Percentiles rank a stretch among this genome's conserved stretches.
These are phyloP conservation scores for Aurelia coerulea DNA, from an alignment of 30 jellyfish, hydroid and myxozoan species.

Conservation along the genomic window DNA sequence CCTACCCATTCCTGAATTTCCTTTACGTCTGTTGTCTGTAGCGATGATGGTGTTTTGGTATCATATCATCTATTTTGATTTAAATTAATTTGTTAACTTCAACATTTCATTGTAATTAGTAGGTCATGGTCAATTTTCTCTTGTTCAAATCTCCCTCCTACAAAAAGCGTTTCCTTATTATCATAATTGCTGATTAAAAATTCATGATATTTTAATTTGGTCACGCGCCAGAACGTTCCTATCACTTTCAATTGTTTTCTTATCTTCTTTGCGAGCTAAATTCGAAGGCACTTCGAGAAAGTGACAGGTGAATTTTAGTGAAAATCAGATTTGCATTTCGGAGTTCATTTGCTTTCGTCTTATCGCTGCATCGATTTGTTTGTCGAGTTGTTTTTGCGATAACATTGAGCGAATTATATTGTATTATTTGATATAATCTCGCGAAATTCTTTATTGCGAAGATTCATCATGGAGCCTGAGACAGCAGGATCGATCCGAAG, in stretches of 20 bases:
- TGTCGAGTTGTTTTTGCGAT: constrained; percentile 25
- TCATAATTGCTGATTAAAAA: constrained; percentile 47
- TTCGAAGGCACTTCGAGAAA: background rate
- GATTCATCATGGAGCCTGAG: too few species aligned
- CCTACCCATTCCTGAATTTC: background rate
- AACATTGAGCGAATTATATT: background rate
- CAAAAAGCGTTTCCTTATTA: constrained; percentile 24
- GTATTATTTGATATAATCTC: too few species aligned
- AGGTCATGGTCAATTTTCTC: constrained; percentile 35
- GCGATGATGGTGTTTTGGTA: constrained; percentile 36
- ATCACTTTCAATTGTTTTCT: constrained; percentile 50
- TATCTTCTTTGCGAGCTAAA: constrained; percentile 26
- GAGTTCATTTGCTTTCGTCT: constrained; percentile 20
- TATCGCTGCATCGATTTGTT: constrained; percentile 39
- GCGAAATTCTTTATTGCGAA: too few species aligned
- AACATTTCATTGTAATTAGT: constrained; percentile 28
- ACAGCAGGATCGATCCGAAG: too few species aligned
- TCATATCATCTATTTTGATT: constrained; percentile 20
- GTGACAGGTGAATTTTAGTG: constrained; percentile 48
- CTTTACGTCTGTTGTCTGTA: constrained; percentile 61
- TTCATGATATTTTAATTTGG: constrained; percentile 55
- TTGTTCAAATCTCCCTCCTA: constrained; percentile 19
- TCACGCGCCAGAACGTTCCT: constrained; percentile 66
- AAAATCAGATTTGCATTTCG: constrained; percentile 12
- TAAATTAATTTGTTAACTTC: constrained; percentile 49